A percentile compares a stretch with the other conserved stretches of the same genome.
Conservation (phyloP, 2,888 invertebrate genomes). For the Apamea crenata region DNA sequence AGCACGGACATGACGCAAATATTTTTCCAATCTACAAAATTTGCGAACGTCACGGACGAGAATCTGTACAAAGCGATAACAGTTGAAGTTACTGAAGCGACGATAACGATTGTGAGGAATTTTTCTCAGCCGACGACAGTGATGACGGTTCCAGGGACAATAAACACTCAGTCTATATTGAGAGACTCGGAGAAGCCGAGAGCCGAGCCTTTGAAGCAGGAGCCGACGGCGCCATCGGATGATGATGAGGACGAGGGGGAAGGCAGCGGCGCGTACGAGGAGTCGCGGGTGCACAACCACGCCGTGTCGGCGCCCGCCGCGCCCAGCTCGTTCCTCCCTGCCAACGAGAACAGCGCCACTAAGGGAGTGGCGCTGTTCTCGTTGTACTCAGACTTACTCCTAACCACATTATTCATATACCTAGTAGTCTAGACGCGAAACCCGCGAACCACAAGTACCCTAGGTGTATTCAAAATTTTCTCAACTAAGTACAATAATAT, state of each 20-base stretch:
- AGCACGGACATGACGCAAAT: constrained; percentile 72
- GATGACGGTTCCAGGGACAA: constrained; percentile 55
- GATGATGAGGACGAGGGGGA: constrained; percentile 87
- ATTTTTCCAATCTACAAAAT: constrained; percentile 77
- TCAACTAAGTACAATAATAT: constrained; percentile 65
- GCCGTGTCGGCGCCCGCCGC: constrained; percentile 84
- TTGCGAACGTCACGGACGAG: constrained; percentile 74
- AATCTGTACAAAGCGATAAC: constrained; percentile 77
- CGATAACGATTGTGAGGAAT: constrained; percentile 55
- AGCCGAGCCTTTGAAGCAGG: constrained; percentile 83
- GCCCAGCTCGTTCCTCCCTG: constrained; percentile 85
- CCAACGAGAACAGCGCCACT: constrained; percentile 78
- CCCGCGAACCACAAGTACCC: constrained; percentile 47
- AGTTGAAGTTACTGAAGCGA: constrained; percentile 55
- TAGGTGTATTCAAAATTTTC: constrained; percentile 56
- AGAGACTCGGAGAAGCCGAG: constrained; percentile 71
- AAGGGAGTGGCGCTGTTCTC: not conserved
- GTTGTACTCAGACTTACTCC: constrained; percentile 47
- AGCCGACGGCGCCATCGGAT: constrained; percentile 83
- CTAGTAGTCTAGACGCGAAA: constrained; percentile 67
- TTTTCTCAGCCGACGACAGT: constrained; percentile 63
- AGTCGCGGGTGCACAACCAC: constrained; percentile 73
- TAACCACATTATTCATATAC: constrained; percentile 62
- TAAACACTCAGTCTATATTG: constrained; percentile 60
- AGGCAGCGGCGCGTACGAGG: constrained; percentile 84